Evolutionary conservation across 2,888 invertebrate genomes (phyloP), one percentile per base, ranked within the genome.

Genomic region (Cephus rjabovi): DNA sequence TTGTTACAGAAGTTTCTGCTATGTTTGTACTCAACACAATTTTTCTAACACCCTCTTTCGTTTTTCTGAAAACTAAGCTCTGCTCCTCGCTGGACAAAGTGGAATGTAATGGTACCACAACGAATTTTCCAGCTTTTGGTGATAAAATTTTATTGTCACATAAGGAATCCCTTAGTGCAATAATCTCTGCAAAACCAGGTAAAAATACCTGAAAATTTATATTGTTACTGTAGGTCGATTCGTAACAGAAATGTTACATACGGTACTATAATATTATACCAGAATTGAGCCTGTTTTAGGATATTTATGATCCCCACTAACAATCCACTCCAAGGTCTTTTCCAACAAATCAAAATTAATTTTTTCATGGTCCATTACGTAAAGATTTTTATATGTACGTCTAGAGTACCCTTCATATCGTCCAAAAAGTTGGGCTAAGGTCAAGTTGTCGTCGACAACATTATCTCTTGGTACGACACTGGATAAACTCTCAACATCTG

Each of bases 1-100:
- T 98, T 11, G 99, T 99, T 11, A 99, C 95, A 0, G 98, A 98
- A 0, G 98, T 98, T 93, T 99, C 98, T 0, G 98, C 98, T 81
- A 99, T 96, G 89, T 99, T 98, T 0, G 98, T 99, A 12, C 94
- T 93, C 0, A 98, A 92, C 0, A 98, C 96, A 79, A 98, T 97
- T 93, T 98, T 98, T 68, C 98, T 93, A 33, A 94, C 94, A 0
- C 96, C 96, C 0, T 92, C 90, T 56, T 94, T 94, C 0, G 96
- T 94, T 83, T 95, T 95, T 86, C 94, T 95, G 87, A 95, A 95
- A 34, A 98, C 96, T 70, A 94, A 90, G 0, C 95, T 92, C 91
- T 98, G 98, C 85, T 98, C 97, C 87, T 97, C 96, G 83, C 95
- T 96, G 0, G 97, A 95, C 37, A 98, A 92, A 0, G 96, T 94